These are phyloP conservation scores for Phenganax marumi DNA, from an alignment of 92 coral and sea anemone genomes.

Conservation along the genomic window DNA sequence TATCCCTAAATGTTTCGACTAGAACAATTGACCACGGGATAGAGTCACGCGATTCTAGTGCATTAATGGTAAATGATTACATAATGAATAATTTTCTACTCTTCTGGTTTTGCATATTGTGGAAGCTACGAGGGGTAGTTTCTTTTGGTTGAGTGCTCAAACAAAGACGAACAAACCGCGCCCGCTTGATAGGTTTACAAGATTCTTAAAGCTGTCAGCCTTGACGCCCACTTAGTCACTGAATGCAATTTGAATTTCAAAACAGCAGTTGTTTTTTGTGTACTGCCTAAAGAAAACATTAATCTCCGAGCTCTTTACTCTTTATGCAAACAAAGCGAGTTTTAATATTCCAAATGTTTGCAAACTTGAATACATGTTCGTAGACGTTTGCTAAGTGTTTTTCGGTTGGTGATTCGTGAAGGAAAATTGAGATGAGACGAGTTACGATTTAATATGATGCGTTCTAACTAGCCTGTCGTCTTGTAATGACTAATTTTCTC, in stretches of 20 bases:
- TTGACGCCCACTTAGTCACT: slow-evolving; percentile 10
- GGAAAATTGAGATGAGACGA: background rate
- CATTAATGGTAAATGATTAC: too few species aligned
- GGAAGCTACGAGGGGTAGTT: too few species aligned
- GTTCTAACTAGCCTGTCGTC: background rate
- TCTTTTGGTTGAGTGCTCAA: background rate
- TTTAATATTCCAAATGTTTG: too few species aligned
- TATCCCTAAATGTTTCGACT: too few species aligned
- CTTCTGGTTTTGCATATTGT: too few species aligned
- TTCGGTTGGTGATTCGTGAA: too few species aligned
- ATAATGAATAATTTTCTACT: too few species aligned
- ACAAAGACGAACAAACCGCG: background rate
- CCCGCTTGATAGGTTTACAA: background rate
- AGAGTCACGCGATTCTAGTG: too few species aligned
- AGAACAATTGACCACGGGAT: too few species aligned
- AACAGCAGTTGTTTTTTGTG: background rate
- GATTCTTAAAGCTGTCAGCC: background rate
- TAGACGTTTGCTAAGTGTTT: too few species aligned
- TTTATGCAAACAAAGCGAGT: background rate
- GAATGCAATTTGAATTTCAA: background rate
- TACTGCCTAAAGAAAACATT: slow-evolving; percentile 3
- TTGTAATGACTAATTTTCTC: slow-evolving; percentile 19
- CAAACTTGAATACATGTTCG: too few species aligned
- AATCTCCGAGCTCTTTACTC: background rate
- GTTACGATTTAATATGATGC: background rate